phyloP scores from a whole-genome alignment of 1,140 invertebrate species.

The Cardiocondyla obscurior region DNA sequence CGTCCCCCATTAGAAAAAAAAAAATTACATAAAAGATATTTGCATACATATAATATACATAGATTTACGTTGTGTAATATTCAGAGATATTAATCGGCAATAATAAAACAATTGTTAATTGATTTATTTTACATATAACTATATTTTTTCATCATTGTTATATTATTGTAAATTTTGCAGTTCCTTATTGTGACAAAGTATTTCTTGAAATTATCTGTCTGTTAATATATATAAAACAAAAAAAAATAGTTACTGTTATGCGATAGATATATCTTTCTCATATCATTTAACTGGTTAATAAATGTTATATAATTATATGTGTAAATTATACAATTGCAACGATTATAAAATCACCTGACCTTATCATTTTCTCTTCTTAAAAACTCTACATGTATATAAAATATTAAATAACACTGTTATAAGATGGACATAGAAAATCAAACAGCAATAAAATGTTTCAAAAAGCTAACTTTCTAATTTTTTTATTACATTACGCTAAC shows the following conservation, averaged over 20 bases:
- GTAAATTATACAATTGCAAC: slow-evolving; percentile 7
- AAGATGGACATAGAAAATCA: not conserved
- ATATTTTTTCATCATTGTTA: not conserved
- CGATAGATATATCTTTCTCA: slow-evolving; percentile 9
- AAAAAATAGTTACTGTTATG: not conserved
- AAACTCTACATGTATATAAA: not conserved
- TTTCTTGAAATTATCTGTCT: slow-evolving; percentile 28
- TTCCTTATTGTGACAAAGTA: slow-evolving; percentile 19
- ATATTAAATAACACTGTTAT: not conserved
- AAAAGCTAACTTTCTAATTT: slow-evolving; percentile 3
- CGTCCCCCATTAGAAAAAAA: not conserved
- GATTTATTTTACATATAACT: not conserved
- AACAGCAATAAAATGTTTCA: not conserved
- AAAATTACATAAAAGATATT: not conserved
- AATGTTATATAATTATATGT: slow-evolving; percentile 39
- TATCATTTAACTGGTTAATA: slow-evolving; percentile 43
- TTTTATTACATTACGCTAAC: not conserved
- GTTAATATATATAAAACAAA: slow-evolving; percentile 23
- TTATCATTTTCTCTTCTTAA: not conserved
- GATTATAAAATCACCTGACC: not conserved
- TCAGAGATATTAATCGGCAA: no score
- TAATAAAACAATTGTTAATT: not conserved
- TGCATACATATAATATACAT: not conserved
- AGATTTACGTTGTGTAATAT: no score
- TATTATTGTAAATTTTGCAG: not conserved